Conservation (phyloP, 2,113 vertebrate genomes). For the Triplophysa tibetana region DNA sequence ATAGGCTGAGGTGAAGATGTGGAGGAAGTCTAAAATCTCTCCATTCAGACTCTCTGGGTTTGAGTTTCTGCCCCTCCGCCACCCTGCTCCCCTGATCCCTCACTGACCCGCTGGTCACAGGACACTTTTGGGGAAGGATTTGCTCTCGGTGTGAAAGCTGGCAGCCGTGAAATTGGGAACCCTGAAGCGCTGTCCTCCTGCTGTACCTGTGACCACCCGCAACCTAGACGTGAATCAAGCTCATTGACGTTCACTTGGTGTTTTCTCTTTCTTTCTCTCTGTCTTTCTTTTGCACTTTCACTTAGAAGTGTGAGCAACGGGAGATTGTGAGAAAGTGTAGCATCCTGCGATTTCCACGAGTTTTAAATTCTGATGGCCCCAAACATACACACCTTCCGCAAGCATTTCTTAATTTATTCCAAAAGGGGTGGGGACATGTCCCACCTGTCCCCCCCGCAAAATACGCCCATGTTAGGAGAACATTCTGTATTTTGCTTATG, state of each 20-base stretch:
- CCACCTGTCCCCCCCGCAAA: too few relatives aligned
- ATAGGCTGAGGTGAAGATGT: constrained; percentile 15
- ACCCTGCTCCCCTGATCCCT: constrained; percentile 48
- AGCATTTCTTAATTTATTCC: too few relatives aligned
- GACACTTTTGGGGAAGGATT: constrained; percentile 26
- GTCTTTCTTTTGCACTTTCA: neutral
- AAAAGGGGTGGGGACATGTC: too few relatives aligned
- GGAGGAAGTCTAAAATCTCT: constrained; percentile 35
- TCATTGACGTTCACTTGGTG: neutral
- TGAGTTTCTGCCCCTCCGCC: constrained; percentile 49
- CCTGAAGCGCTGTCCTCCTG: constrained; percentile 22
- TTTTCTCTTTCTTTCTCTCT: neutral
- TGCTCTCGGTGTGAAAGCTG: constrained; percentile 22
- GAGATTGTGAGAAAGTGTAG: too few relatives aligned
- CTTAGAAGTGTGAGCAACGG: too few relatives aligned
- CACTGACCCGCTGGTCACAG: constrained; percentile 34
- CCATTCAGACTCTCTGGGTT: constrained; percentile 35
- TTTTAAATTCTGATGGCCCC: too few relatives aligned
- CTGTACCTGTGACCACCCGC: constrained; percentile 40
- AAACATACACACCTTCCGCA: too few relatives aligned
- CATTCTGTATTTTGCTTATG: too few relatives aligned
- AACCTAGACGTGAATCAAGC: neutral
- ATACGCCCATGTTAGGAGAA: too few relatives aligned
- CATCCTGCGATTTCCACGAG: too few relatives aligned
- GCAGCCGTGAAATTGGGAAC: constrained; percentile 41